phyloP scores from a whole-genome alignment of 2,888 invertebrate genomes.

The Stomorhina lunata region DNA sequence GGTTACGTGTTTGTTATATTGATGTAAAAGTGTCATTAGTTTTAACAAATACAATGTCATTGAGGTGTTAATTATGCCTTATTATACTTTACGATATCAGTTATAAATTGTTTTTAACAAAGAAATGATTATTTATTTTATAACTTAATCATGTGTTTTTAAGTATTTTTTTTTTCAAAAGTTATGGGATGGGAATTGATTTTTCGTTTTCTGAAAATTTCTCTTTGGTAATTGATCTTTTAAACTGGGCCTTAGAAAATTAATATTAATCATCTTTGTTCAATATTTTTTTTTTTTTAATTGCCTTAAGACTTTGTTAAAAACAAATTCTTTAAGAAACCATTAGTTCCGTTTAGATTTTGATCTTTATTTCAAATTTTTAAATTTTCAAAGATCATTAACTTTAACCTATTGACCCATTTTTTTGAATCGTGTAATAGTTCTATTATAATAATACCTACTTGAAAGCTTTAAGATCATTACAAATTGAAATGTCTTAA shows the following conservation, averaged over 20 bases:
- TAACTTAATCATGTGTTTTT: too few relatives aligned
- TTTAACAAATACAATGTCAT: neutral
- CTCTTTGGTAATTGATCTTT: too few relatives aligned
- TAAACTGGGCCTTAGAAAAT: too few relatives aligned
- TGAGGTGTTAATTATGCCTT: neutral
- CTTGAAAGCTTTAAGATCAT: neutral
- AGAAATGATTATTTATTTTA: too few relatives aligned
- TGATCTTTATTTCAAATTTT: neutral
- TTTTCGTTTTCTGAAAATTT: too few relatives aligned
- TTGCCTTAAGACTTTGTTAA: neutral
- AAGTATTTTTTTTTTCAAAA: too few relatives aligned
- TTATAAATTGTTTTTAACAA: too few relatives aligned
- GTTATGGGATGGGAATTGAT: too few relatives aligned
- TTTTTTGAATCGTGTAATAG: slow-evolving; percentile 14
- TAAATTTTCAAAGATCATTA: slow-evolving; percentile 31
- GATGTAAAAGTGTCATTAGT: neutral
- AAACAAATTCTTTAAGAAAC: neutral
- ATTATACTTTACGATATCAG: neutral
- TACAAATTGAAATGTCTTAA: slow-evolving; percentile 22
- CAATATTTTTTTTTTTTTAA: neutral
- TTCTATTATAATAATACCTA: slow-evolving; percentile 37
- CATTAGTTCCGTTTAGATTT: slow-evolving; percentile 46
- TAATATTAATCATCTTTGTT: too few relatives aligned
- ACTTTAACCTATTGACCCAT: slow-evolving; percentile 56
- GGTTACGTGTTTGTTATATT: slow-evolving; percentile 13